phyloP scores from a whole-genome alignment of 1,140 invertebrate genomes.

The Apolygus lucorum region DNA sequence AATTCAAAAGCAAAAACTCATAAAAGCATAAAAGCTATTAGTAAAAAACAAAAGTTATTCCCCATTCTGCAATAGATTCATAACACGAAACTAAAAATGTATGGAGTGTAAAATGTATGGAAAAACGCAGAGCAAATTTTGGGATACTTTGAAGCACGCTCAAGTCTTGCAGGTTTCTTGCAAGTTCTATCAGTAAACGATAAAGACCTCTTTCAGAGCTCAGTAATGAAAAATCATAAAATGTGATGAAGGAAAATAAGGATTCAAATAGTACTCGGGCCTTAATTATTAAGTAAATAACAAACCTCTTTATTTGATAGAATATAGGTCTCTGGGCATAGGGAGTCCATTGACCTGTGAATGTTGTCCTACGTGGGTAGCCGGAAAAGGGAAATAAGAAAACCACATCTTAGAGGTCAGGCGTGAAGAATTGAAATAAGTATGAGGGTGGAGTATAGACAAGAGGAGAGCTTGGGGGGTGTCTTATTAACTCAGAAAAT shows the following conservation, averaged over 20 bases:
- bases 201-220: no score
- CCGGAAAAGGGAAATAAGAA: background rate
- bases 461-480: background rate
- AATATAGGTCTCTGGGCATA: background rate
- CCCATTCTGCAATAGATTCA: background rate
- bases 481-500: background rate
- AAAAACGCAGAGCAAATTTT: background rate
- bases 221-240: no score
- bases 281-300: background rate
- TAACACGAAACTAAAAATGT: no score
- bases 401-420: no score
- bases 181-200: background rate
- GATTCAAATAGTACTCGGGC: no score
- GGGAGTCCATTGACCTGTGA: constrained; percentile 8
- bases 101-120: no score
- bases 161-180: background rate
- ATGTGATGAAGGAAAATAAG: no score
- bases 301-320: background rate
- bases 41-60: no score
- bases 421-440: no score
- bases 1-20: no score
- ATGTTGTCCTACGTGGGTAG: background rate
- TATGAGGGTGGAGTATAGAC: background rate
- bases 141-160: background rate
- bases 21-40: no score